Percentiles rank a stretch among this genome's conserved stretches.
Conservation (phyloP, 2,113 vertebrate genomes). For the Nasalis larvatus region DNA sequence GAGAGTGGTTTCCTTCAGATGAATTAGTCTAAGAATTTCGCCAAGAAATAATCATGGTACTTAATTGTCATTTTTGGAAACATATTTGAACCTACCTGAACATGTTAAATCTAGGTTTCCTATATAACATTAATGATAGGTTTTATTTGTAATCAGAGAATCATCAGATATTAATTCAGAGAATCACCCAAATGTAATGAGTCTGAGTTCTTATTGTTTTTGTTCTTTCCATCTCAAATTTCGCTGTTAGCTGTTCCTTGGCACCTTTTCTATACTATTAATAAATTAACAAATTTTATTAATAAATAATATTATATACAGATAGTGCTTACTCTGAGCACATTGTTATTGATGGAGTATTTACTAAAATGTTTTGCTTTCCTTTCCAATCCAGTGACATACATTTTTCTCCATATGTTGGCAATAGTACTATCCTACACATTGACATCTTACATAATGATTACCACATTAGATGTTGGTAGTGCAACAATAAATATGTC, state of each 20-base stretch:
- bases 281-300: background rate
- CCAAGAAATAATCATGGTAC: background rate
- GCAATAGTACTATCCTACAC: background rate
- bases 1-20: background rate
- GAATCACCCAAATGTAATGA: background rate
- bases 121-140: background rate
- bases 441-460: background rate
- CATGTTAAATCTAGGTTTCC: background rate
- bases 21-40: background rate
- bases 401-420: background rate
- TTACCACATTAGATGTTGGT: background rate
- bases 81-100: background rate
- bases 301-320: background rate
- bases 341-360: background rate
- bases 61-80: background rate
- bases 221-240: background rate
- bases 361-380: background rate
- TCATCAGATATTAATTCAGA: background rate
- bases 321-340: background rate
- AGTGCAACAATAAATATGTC: background rate
- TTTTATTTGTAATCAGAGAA: background rate
- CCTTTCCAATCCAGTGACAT: background rate
- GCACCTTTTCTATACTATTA: background rate
- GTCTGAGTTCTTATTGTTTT: background rate
- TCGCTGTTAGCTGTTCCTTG: background rate